These are phyloP conservation scores for Dromius quadrimaculatus DNA, from an alignment of 2,888 invertebrate species.

Conservation along the genomic window DNA sequence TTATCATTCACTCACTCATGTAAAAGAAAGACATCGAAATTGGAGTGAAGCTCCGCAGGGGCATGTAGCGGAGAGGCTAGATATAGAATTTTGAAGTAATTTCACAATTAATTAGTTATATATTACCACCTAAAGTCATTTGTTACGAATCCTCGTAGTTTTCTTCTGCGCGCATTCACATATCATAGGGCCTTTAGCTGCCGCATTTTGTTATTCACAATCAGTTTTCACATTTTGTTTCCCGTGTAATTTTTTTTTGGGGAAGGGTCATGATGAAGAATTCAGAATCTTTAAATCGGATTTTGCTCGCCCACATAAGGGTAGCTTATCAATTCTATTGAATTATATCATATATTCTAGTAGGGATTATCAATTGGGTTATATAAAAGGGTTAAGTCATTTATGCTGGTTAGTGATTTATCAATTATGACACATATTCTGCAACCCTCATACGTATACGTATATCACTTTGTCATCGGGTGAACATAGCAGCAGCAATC, in stretches of 20 bases:
- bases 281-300: slow-evolving; percentile 29
- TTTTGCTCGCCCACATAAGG: slow-evolving; percentile 17
- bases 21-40: background rate
- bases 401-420: slow-evolving; percentile 23
- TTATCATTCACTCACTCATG: no score
- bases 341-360: slow-evolving; percentile 17
- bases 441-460: no score
- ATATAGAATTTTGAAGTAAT: no score
- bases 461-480: no score
- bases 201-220: no score
- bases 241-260: background rate
- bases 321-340: slow-evolving; percentile 34
- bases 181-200: no score
- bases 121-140: background rate
- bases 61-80: no score
- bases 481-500: no score
- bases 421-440: slow-evolving; percentile 22
- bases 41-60: background rate
- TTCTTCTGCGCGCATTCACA: no score
- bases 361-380: slow-evolving; percentile 25
- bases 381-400: slow-evolving; percentile 31
- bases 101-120: background rate
- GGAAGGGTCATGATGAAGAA: background rate
- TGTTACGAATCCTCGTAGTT: background rate
- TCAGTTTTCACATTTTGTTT: no score